These are phyloP conservation scores for Euphydryas editha DNA, from an alignment of 2,888 invertebrate genomes.

Conservation along the genomic window DNA sequence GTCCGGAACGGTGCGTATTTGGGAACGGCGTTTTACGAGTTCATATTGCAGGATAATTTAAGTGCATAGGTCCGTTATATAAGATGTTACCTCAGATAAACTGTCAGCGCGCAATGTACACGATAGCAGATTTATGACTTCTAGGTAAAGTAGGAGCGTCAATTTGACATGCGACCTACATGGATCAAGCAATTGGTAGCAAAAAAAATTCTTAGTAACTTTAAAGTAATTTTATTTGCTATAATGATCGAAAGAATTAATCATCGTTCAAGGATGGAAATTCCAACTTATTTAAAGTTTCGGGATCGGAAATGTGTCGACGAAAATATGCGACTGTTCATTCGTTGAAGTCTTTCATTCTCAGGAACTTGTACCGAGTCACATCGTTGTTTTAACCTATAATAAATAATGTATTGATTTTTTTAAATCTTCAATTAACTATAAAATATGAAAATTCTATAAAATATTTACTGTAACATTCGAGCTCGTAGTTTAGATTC, in stretches of 20 bases:
- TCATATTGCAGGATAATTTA: conserved; percentile 21
- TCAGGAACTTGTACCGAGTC: background rate
- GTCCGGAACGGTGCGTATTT: conserved; percentile 27
- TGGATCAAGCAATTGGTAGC: background rate
- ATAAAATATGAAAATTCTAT: no score
- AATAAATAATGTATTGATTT: background rate
- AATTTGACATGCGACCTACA: background rate
- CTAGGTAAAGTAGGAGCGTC: conserved; percentile 3
- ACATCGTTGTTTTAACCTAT: background rate
- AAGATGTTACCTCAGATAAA: conserved; percentile 5
- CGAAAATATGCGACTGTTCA: no score
- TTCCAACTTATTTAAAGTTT: background rate
- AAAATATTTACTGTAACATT: no score
- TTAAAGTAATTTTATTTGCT: background rate
- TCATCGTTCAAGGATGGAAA: background rate
- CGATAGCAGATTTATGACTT: conserved; percentile 3
- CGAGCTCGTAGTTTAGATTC: no score
- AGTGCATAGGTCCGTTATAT: conserved; percentile 21
- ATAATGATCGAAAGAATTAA: background rate
- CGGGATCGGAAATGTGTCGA: background rate
- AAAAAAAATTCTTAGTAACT: background rate
- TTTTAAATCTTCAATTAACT: no score
- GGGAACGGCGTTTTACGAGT: conserved; percentile 20
- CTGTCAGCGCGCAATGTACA: conserved; percentile 10
- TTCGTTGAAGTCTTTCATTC: no score